Evolutionary conservation across 2,113 vertebrate species (phyloP).

Genomic region (Acrocephalus kingi): DNA sequence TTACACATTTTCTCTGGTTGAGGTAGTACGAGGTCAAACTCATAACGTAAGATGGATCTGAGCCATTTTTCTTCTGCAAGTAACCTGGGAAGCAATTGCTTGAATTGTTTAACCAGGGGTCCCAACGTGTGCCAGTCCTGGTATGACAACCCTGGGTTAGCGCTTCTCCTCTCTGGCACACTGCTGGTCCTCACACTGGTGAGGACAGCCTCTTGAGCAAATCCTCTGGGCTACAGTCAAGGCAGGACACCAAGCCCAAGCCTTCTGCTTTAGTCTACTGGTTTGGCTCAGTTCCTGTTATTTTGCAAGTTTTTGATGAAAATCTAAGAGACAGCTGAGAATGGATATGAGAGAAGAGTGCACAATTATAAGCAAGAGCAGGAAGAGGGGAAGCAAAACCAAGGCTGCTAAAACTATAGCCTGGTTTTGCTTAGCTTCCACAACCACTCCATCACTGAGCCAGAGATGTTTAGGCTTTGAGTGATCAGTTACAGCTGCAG

Average conservation of each 20-base stretch:
- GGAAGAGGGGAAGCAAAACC: neutral
- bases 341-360: neutral
- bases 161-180: neutral
- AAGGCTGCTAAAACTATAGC: neutral
- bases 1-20: neutral
- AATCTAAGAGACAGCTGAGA: neutral
- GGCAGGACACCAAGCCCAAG: neutral
- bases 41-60: accelerated
- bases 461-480: neutral
- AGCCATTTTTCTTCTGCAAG: neutral
- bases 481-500: neutral
- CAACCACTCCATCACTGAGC: neutral
- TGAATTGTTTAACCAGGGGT: neutral
- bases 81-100: neutral
- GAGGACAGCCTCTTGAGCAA: neutral
- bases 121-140: accelerated
- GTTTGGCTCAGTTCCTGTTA: neutral
- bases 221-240: neutral
- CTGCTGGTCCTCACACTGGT: neutral
- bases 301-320: neutral
- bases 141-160: too few species aligned
- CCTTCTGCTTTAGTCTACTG: neutral
- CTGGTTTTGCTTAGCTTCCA: neutral
- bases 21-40: neutral
- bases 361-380: neutral